Percentiles rank a stretch among this genome's conserved stretches.
Evolutionary conservation across 37 sponge, comb jelly and placozoan species (phyloP).

Genomic region (Bolinopsis microptera): DNA sequence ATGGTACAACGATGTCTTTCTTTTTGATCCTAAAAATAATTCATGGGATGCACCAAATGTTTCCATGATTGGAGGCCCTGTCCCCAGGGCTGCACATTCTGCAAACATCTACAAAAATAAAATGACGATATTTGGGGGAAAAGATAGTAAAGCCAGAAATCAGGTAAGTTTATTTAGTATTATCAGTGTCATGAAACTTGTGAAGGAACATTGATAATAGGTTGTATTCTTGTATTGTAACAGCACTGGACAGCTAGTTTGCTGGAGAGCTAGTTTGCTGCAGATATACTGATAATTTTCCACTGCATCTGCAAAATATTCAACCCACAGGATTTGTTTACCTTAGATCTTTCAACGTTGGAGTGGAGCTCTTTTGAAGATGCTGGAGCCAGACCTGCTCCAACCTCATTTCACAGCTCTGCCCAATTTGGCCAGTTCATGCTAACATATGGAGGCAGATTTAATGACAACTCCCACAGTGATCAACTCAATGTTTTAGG

Average conservation of each 20-base stretch:
- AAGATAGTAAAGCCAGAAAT: not conserved
- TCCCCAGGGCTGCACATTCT: constrained; percentile 15
- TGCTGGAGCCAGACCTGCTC: constrained; percentile 23
- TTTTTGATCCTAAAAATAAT: constrained; percentile 3
- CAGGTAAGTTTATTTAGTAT: constrained; percentile 2
- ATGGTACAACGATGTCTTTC: constrained; percentile 8
- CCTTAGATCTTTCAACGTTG: not conserved
- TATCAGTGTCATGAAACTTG: too few species aligned
- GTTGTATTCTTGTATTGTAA: too few species aligned
- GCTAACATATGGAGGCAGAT: not conserved
- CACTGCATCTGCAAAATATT: too few species aligned
- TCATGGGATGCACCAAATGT: not conserved
- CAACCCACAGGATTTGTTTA: not conserved
- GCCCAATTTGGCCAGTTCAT: constrained; percentile 39
- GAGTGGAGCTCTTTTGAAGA: constrained; percentile 16
- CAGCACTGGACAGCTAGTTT: too few species aligned
- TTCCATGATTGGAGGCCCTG: not conserved
- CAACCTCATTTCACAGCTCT: constrained; percentile 20
- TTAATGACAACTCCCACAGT: constrained; percentile 41
- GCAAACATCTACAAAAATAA: not conserved
- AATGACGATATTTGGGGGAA: constrained; percentile 17
- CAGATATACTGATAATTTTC: too few species aligned
- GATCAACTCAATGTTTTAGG: constrained; percentile 26
- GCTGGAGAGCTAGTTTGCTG: too few species aligned
- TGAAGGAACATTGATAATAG: too few species aligned